These are phyloP conservation scores for Saccopteryx leptura DNA, from an alignment of 2,113 vertebrate species.

Conservation along the genomic window DNA sequence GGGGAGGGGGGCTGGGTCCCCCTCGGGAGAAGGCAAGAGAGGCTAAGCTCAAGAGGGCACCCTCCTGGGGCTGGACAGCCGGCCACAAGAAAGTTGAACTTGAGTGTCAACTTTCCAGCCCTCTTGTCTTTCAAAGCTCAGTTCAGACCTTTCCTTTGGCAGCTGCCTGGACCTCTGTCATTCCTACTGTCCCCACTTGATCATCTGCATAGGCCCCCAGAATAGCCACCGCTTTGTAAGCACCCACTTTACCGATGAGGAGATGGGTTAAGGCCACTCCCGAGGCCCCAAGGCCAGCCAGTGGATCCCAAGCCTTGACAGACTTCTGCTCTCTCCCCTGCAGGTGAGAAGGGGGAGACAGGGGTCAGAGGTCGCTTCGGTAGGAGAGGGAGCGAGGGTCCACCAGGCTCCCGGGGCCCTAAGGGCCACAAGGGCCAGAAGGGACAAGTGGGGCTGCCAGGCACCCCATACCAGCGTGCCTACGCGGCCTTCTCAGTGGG, in stretches of 20 bases:
- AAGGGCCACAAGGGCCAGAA: slow-evolving; percentile 91
- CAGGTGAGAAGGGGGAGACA: slow-evolving; percentile 93
- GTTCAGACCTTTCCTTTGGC: neutral
- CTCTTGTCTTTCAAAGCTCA: neutral
- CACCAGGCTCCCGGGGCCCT: slow-evolving; percentile 84
- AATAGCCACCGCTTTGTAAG: neutral
- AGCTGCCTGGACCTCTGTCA: neutral
- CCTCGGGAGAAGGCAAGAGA: neutral
- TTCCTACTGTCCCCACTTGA: fast-evolving
- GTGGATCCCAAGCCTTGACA: neutral
- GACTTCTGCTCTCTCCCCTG: fast-evolving
- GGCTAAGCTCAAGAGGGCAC: too few relatives aligned
- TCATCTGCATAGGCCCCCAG: neutral
- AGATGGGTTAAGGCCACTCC: neutral
- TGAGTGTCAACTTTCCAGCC: neutral
- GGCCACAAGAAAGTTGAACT: neutral
- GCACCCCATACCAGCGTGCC: slow-evolving; percentile 90
- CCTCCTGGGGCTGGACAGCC: neutral
- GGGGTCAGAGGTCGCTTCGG: slow-evolving; percentile 90
- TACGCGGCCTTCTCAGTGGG: slow-evolving; percentile 93
- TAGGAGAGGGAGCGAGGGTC: slow-evolving; percentile 88
- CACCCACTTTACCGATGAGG: neutral
- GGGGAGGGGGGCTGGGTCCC: neutral
- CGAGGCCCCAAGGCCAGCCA: neutral
- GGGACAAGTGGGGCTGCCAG: slow-evolving; percentile 89